Evolutionary conservation across 53 echinoderm and acorn worm genomes (phyloP).

Genomic region (Mesocentrotus franciscanus): DNA sequence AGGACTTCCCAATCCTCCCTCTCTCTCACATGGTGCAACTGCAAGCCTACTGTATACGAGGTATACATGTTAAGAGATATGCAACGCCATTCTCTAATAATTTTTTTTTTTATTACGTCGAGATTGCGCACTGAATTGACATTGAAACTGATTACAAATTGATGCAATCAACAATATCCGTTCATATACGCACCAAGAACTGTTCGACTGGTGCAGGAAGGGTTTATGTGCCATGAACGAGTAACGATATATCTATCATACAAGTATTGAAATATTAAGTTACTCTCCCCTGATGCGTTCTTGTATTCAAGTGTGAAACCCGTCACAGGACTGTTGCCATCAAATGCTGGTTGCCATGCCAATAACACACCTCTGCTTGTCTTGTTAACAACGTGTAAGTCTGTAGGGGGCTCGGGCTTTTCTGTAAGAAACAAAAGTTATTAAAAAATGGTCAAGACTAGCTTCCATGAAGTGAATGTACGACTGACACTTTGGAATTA

Average conservation of each 20-base stretch:
- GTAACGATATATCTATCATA: background rate
- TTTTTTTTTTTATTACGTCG: background rate
- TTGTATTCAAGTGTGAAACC: conserved; percentile 97
- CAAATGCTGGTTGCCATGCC: conserved; percentile 86
- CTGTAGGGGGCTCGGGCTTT: conserved; percentile 87
- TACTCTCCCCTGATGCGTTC: conserved; percentile 84
- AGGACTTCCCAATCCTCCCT: too few species aligned
- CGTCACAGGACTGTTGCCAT: conserved; percentile 93
- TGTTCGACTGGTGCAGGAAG: background rate
- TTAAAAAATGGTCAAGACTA: background rate
- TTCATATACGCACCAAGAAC: too few species aligned
- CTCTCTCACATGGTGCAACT: too few species aligned
- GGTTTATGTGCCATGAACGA: background rate
- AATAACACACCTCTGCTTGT: conserved; percentile 82
- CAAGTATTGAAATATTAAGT: background rate
- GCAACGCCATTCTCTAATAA: background rate
- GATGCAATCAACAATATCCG: too few species aligned
- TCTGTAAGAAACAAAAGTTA: conserved; percentile 66
- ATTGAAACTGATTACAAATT: background rate
- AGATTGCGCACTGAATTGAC: background rate
- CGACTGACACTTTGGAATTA: too few species aligned
- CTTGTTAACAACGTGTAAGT: conserved; percentile 69
- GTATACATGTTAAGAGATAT: background rate
- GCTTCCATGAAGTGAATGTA: too few species aligned
- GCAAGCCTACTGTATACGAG: too few species aligned